Base-by-base conservation (phyloP, 2,113 vertebrate genomes). In the Bucco capensis region DNA sequence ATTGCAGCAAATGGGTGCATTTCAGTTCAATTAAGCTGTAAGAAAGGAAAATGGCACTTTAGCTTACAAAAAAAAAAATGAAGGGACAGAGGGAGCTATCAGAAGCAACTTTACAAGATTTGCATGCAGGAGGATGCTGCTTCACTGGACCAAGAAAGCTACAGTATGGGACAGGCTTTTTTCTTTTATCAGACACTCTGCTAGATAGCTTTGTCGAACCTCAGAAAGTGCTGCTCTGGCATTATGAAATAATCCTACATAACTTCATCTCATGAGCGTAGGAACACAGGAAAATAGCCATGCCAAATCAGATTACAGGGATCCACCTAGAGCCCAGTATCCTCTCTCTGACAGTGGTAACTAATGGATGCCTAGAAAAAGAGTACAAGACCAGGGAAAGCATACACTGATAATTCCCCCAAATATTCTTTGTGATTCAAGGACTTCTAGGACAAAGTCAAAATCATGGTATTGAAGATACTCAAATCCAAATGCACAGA, bases 121-220 rank as follows among this genome's bases (percentile, higher is more conserved):
- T 90, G 83, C 82, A 54, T 88, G 88, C 58, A 3, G 60, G 90
- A 87, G 89, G 78, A 88, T 75, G 88, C 86, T 90, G 93, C 95
- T 94, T 94, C 96, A 93, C 95, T 96, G 95, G 96, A 96, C 96
- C 95, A 96, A 96, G 96, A 93, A 89, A 94, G 86, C 94, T 93
- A 90, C 92, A 95, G 95, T 96, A 96, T 93, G 93, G 92, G 93
- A 96, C 92, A 95, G 92, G 94, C 84, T 92, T 94, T 93, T 95
- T 95, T 74, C 84, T 95, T 95, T 95, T 62, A 96, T 94, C 46
- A 96, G 96, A 96, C 95, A 96, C 90, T 93, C 94, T 94, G 78
- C 93, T 93, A 93, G 86, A 96, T 79, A 96, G 93, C 66, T 94
- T 95, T 92, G 92, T 92, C 5, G 46, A 96, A 88, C 96, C 90